Evolutionary conservation across 92 coral and sea anemone genomes (phyloP).

Genomic region (Phymanthus crucifer): DNA sequence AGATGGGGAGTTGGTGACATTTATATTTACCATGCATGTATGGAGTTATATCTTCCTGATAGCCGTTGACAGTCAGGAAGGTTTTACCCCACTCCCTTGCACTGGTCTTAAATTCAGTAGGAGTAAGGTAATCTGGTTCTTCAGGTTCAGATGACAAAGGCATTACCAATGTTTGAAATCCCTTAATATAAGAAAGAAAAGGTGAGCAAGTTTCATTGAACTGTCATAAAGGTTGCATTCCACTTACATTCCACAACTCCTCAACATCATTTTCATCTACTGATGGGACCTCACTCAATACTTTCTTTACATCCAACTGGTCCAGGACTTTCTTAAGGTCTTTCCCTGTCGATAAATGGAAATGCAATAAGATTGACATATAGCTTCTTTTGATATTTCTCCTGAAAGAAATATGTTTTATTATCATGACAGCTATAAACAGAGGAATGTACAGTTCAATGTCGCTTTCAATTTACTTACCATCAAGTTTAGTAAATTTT

Average conservation of each 20-base stretch:
- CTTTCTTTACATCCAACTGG: neutral
- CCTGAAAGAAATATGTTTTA: too few species aligned
- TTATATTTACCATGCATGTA: slow-evolving; percentile 46
- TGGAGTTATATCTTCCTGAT: slow-evolving; percentile 43
- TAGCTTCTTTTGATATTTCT: neutral
- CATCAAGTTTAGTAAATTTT: too few species aligned
- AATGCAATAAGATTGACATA: neutral
- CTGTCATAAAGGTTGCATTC: neutral
- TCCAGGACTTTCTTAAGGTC: neutral
- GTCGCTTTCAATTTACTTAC: too few species aligned
- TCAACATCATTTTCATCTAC: neutral
- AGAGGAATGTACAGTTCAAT: too few species aligned
- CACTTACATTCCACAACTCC: neutral
- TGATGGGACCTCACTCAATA: neutral
- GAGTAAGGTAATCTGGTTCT: slow-evolving; percentile 23
- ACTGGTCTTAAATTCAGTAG: slow-evolving; percentile 7
- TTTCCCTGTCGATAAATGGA: neutral
- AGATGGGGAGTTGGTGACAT: neutral
- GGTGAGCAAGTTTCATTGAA: neutral
- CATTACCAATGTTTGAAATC: slow-evolving; percentile 22
- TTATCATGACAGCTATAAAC: too few species aligned
- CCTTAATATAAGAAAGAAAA: slow-evolving; percentile 6
- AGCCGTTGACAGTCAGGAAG: slow-evolving; percentile 14
- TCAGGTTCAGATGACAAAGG: slow-evolving; percentile 29
- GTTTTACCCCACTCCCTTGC: slow-evolving; percentile 42